A percentile compares a stretch with the other conserved stretches of the same genome.
Conservation (phyloP, 2,797 vertebrate species). For the Takifugu rubripes region DNA sequence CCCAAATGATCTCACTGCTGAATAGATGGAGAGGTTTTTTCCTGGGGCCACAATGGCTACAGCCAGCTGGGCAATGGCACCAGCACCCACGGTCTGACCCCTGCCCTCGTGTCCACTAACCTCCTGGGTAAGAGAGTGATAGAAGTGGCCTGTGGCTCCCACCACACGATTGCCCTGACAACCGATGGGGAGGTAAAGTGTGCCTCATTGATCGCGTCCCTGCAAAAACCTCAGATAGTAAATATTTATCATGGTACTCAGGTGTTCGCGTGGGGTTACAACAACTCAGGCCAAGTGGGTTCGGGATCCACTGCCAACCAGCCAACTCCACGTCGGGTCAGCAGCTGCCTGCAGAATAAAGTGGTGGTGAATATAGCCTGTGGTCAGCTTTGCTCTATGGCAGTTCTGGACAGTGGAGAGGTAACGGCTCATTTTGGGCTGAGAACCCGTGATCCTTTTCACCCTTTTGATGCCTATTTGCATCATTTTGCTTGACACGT, state of each 20-base stretch:
- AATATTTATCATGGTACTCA: slow-evolving; percentile 45
- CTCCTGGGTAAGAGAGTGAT: slow-evolving; percentile 89
- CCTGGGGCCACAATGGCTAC: slow-evolving; percentile 98
- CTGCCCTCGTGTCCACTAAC: slow-evolving; percentile 92
- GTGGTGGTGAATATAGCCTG: slow-evolving; percentile 91
- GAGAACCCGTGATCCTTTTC: no score
- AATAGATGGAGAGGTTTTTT: slow-evolving; percentile 94
- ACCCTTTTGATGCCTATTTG: no score
- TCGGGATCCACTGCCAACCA: slow-evolving; percentile 98
- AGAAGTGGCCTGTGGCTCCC: slow-evolving; percentile 94
- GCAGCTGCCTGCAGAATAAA: slow-evolving; percentile 94
- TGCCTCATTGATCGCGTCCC: not conserved
- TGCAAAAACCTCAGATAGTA: not conserved
- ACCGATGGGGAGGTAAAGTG: slow-evolving; percentile 89
- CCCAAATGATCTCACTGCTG: slow-evolving; percentile 16
- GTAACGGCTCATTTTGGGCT: slow-evolving; percentile 60
- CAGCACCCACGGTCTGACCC: slow-evolving; percentile 86
- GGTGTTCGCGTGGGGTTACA: slow-evolving; percentile 98
- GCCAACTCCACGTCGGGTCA: slow-evolving; percentile 91
- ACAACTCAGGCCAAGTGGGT: slow-evolving; percentile 97
- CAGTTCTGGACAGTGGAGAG: slow-evolving; percentile 94
- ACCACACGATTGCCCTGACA: slow-evolving; percentile 93
- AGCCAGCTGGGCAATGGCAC: slow-evolving; percentile 95
- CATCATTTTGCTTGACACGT: no score
- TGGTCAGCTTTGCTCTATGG: slow-evolving; percentile 97